Conservation (phyloP, 23 tunicate genomes). For the Styela clava region DNA sequence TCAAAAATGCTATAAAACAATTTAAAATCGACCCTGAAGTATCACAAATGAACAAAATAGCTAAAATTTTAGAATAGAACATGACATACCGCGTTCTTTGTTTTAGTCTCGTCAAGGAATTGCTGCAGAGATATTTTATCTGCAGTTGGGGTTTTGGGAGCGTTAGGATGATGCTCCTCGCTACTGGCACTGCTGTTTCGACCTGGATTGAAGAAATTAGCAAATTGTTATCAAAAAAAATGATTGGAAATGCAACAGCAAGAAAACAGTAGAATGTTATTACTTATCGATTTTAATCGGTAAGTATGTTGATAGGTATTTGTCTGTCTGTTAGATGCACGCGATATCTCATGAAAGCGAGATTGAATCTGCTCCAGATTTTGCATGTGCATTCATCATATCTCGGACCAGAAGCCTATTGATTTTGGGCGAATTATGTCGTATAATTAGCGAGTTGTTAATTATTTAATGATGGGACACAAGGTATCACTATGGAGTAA, state of each 20-base stretch:
- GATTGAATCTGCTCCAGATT: background rate
- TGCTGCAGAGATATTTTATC: slow-evolving; percentile 43
- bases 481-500: no score
- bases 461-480: no score
- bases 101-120: slow-evolving; percentile 45
- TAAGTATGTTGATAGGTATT: background rate
- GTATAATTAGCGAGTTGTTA: no score
- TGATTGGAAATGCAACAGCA: background rate
- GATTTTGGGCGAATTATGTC: no score
- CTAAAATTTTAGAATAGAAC: background rate
- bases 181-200: slow-evolving; percentile 28
- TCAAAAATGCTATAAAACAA: no score
- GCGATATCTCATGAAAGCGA: background rate
- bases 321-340: background rate
- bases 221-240: no score
- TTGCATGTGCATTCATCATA: background rate
- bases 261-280: background rate
- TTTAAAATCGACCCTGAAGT: background rate
- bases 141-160: background rate
- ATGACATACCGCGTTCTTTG: slow-evolving; percentile 17
- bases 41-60: no score
- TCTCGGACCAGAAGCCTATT: no score
- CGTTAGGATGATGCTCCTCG: slow-evolving; percentile 6
- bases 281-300: no score
- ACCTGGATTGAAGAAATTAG: background rate